phyloP scores from a whole-genome alignment of 1,140 invertebrate species.

The Penaeus indicus region DNA sequence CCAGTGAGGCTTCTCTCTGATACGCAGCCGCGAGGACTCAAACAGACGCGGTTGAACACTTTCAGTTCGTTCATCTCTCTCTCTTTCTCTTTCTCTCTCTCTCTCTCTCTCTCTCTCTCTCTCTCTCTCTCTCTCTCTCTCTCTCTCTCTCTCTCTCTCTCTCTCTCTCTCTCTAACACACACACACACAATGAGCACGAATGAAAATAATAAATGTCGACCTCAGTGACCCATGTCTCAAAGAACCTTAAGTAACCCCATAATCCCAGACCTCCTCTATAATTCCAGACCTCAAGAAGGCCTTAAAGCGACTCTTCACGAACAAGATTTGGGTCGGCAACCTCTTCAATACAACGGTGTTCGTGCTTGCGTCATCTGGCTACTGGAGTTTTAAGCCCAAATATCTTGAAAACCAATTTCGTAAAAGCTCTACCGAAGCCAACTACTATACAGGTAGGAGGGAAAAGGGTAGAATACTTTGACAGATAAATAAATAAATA shows the following conservation, averaged over 20 bases:
- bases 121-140: too few species aligned
- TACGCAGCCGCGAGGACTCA: neutral
- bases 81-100: neutral
- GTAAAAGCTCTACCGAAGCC: constrained; percentile 69
- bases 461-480: too few species aligned
- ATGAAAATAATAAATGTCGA: too few species aligned
- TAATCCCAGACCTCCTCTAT: too few species aligned
- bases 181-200: too few species aligned
- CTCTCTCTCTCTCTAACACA: too few species aligned
- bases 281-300: constrained; percentile 34
- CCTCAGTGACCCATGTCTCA: too few species aligned
- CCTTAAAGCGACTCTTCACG: constrained; percentile 59
- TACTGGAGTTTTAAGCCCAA: constrained; percentile 69
- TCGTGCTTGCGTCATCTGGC: constrained; percentile 68
- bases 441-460: constrained; percentile 64
- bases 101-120: too few species aligned
- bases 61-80: neutral
- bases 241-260: too few species aligned
- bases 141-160: too few species aligned
- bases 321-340: constrained; percentile 69
- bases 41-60: neutral
- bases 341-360: constrained; percentile 66
- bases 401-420: constrained; percentile 69
- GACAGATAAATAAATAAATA: too few species aligned
- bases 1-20: constrained; percentile 31